Base-by-base conservation (phyloP, 2,113 vertebrate species). In the Meriones unguiculatus region DNA sequence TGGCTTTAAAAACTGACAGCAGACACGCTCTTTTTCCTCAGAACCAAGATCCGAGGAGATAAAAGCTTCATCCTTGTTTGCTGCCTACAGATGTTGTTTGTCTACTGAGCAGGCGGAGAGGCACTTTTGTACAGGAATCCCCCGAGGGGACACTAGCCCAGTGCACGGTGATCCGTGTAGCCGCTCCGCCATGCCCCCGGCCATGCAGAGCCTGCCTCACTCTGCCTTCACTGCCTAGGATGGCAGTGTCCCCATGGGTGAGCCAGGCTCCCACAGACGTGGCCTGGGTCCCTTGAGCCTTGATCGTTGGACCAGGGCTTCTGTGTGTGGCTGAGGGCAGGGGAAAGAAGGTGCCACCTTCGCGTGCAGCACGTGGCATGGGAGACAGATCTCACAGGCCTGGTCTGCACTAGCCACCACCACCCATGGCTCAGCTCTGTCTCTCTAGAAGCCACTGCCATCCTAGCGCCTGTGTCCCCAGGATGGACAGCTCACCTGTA, bases 1-100 rank as follows among this genome's bases (percentile, higher is more conserved):
- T 98, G 98, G 98, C 98, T 98, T 98, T 98, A 98, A 98, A 98
- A 98, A 35, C 97, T 98, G 95, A 98, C 91, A 28, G 54, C 69
- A 12, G 81, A 87, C 30, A 70, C 1, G 2, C 91, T 17, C 52
- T 65, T 91, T 73, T 91, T 96, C 2, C 46, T 94, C 89, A 54
- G 90, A 84, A 11, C 91, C 0, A 6, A 84, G 95, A 90, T 1
- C 0, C 84, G 87, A 93, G 93, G 94, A 90, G 96, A 91, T 96
- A 78, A 35, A 94, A 96, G 96, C 92, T 78, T 96, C 96, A 5
- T 28, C 35, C n/a, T 38, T 59, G 52, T 57, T 54, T 72, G 50
- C 50, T 2, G 69, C 35, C 38, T 86, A 62, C 8, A 20, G 54
- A 73, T 59, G 35, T 32, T 38, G 3, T 41, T 22, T 59, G 15